Conservation (phyloP, 2,888 invertebrate species). For the Tridacna crocea region DNA sequence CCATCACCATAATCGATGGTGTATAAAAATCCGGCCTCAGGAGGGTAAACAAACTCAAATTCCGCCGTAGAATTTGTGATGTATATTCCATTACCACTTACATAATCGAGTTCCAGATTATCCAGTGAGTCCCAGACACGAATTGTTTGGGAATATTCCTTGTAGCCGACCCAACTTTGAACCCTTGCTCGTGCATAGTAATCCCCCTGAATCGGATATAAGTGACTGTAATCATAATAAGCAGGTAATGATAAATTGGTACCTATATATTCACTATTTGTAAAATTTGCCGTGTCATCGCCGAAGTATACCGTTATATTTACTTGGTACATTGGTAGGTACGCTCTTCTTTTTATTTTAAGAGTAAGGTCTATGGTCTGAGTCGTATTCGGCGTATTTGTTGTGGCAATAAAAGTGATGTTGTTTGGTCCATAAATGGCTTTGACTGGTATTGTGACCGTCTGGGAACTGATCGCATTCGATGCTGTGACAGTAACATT, state of each 20-base stretch:
- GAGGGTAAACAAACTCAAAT: slow-evolving; percentile 48
- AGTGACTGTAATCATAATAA: slow-evolving; percentile 23
- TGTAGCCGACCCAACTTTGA: slow-evolving; percentile 30
- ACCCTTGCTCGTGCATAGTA: slow-evolving; percentile 31
- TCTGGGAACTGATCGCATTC: slow-evolving; percentile 47
- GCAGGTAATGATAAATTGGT: not conserved
- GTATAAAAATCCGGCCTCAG: slow-evolving; percentile 55
- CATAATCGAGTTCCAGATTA: slow-evolving; percentile 34
- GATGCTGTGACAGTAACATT: slow-evolving; percentile 37
- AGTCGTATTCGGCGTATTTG: slow-evolving; percentile 46
- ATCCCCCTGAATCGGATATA: slow-evolving; percentile 48
- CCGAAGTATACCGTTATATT: slow-evolving; percentile 41
- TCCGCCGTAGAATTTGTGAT: slow-evolving; percentile 53
- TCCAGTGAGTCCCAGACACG: slow-evolving; percentile 50
- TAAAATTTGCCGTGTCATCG: slow-evolving; percentile 23
- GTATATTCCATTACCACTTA: slow-evolving; percentile 45
- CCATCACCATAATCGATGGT: slow-evolving; percentile 57
- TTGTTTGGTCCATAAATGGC: slow-evolving; percentile 53
- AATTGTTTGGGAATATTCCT: slow-evolving; percentile 26
- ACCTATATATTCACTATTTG: slow-evolving; percentile 4
- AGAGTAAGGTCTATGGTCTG: slow-evolving; percentile 30
- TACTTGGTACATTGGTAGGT: slow-evolving; percentile 47
- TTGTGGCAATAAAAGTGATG: slow-evolving; percentile 34
- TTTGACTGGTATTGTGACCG: slow-evolving; percentile 29
- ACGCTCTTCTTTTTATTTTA: slow-evolving; percentile 4